Evolutionary conservation across 2,797 vertebrate genomes (phyloP), one percentile per base, ranked within the genome.

Genomic region (Sebastes minor): DNA sequence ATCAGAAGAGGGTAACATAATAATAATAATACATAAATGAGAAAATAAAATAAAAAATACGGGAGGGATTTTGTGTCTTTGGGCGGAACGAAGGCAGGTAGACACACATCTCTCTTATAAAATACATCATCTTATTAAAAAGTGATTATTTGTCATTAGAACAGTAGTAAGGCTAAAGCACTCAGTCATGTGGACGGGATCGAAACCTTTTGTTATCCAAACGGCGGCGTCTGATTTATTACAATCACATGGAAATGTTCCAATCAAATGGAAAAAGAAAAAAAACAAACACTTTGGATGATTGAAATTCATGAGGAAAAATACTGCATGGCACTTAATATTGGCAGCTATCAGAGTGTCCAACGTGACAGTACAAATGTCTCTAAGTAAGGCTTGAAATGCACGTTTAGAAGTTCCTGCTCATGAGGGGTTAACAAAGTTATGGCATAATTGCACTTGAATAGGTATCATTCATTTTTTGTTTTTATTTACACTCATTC

Each of bases 371-470:
- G 78, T 70, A 83, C 71, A 60, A 56, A 81, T 35, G 73, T 81
- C 61, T 82, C 59, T 32, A 68, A 64, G 73, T 90, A 88, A 91
- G 89, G 82, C 86, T 78, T 74, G 27, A 88, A 68, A 81, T 60
- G 74, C 5, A 75, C 5, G 8, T 70, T 63, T 74, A 63, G 59
- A 74, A 76, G 65, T 18, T 85, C 28, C 76, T 77, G 82, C 73
- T 78, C 61, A 53, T 56, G 80, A 78, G 63, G 78, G 82, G 82
- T 68, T 70, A 94, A 84, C 61, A 32, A 53, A 22, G 10, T 66
- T 66, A 85, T 61, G 86, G 81, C 59, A 42, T 95, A 96, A 96
- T 94, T 94, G 94, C 94, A 95, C 90, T 94, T 95, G 77, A 83
- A 57, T 78, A 90, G 57, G 33, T 68, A 5, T 81, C 62, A 84